phyloP scores from a whole-genome alignment of 37 sponge, comb jelly and placozoan species.

The Hormiphora californensis region DNA sequence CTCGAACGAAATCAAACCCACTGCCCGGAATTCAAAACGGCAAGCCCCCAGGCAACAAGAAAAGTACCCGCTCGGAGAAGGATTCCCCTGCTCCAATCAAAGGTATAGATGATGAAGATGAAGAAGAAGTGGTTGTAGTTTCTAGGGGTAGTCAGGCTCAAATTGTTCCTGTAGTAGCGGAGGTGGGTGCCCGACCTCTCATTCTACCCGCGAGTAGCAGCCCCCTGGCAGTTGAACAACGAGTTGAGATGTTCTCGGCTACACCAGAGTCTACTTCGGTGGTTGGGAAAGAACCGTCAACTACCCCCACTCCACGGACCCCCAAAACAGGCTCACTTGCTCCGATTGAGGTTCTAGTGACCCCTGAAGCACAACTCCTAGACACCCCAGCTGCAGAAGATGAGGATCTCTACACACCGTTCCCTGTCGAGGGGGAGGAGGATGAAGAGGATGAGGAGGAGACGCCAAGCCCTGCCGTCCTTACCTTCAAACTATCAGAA shows the following conservation, averaged over 20 bases:
- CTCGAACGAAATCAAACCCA: slow-evolving; percentile 32
- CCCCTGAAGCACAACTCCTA: background rate
- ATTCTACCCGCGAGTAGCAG: background rate
- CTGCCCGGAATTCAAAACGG: slow-evolving; percentile 28
- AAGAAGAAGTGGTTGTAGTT: background rate
- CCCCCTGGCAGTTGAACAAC: background rate
- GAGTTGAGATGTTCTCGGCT: background rate
- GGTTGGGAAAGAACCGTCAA: too few species aligned
- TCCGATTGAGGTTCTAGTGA: too few species aligned
- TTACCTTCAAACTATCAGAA: too few species aligned
- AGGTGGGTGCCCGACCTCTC: background rate
- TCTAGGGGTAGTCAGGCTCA: slow-evolving; percentile 37
- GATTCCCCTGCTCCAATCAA: slow-evolving; percentile 46
- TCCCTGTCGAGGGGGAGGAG: background rate
- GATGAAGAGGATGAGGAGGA: background rate
- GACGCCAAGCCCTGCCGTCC: background rate
- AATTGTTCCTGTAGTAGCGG: too few species aligned
- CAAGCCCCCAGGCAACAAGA: background rate
- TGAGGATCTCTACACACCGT: background rate
- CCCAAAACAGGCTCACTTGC: background rate
- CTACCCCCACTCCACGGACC: background rate
- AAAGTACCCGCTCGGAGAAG: slow-evolving; percentile 9
- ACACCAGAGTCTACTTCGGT: too few species aligned
- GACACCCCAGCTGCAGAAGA: background rate
- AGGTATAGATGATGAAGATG: background rate